These are phyloP conservation scores for Pyralis farinalis DNA, from an alignment of 2,888 invertebrate species.

Conservation along the genomic window DNA sequence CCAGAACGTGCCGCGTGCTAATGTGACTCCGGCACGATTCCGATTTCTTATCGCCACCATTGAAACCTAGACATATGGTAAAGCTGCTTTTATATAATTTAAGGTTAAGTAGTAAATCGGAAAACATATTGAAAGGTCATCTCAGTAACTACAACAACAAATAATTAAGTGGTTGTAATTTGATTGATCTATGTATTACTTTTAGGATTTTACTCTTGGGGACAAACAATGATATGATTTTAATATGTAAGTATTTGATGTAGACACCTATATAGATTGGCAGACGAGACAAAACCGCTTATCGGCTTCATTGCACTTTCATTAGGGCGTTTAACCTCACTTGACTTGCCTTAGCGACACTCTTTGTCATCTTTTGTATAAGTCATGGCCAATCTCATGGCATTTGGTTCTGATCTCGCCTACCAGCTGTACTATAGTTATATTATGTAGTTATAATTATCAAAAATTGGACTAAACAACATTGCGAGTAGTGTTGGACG, in stretches of 20 bases:
- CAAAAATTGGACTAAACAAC: too few species aligned
- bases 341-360: constrained; percentile 16
- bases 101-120: background rate
- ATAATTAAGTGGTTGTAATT: too few species aligned
- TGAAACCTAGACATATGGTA: constrained; percentile 31
- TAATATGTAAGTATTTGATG: background rate
- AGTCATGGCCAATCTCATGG: constrained; percentile 18
- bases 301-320: constrained; percentile 11
- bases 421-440: background rate
- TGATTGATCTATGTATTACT: too few species aligned
- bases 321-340: constrained; percentile 18
- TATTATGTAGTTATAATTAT: too few species aligned
- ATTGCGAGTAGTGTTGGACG: too few species aligned
- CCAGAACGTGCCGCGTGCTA: constrained; percentile 67
- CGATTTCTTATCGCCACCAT: constrained; percentile 61
- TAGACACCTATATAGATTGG: background rate
- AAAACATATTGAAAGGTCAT: too few species aligned
- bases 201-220: too few species aligned
- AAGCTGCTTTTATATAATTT: constrained; percentile 26
- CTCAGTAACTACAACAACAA: too few species aligned
- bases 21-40: constrained; percentile 70
- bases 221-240: too few species aligned
- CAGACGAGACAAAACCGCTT: constrained; percentile 3
- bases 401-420: background rate
- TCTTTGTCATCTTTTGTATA: constrained; percentile 17